A percentile compares a stretch with the other conserved stretches of the same genome.
Evolutionary conservation across 2,888 invertebrate species (phyloP).

Genomic region (Escarpia spicata): DNA sequence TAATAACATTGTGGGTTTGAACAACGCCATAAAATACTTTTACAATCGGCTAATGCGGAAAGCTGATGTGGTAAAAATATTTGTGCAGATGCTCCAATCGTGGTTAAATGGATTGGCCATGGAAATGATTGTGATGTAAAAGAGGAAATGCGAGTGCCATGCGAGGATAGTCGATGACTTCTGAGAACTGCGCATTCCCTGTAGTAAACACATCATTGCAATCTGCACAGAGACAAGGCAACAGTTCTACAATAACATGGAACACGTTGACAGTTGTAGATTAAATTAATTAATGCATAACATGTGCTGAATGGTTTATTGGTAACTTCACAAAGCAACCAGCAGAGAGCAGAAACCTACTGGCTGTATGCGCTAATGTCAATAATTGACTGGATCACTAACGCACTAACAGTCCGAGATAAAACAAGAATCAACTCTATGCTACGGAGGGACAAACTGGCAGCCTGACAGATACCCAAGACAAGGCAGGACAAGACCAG

Average conservation of each 20-base stretch:
- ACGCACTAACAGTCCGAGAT: too few relatives aligned
- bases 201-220: neutral
- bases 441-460: too few relatives aligned
- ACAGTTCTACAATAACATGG: neutral
- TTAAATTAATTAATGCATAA: neutral
- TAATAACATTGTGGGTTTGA: neutral
- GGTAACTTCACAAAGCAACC: too few relatives aligned
- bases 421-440: too few relatives aligned
- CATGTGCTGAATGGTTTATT: too few relatives aligned
- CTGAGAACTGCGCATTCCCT: neutral
- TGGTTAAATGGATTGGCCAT: neutral
- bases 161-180: neutral
- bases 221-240: neutral
- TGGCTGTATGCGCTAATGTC: too few relatives aligned
- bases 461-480: too few relatives aligned
- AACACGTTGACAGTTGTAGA: neutral
- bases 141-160: neutral
- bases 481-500: too few relatives aligned
- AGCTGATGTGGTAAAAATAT: neutral
- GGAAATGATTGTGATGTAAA: neutral
- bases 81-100: neutral
- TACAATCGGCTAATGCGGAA: neutral
- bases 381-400: too few relatives aligned
- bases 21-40: neutral
- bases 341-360: too few relatives aligned